Base-by-base conservation (phyloP, 2,113 vertebrate genomes). In the Hippopotamus amphibius region DNA sequence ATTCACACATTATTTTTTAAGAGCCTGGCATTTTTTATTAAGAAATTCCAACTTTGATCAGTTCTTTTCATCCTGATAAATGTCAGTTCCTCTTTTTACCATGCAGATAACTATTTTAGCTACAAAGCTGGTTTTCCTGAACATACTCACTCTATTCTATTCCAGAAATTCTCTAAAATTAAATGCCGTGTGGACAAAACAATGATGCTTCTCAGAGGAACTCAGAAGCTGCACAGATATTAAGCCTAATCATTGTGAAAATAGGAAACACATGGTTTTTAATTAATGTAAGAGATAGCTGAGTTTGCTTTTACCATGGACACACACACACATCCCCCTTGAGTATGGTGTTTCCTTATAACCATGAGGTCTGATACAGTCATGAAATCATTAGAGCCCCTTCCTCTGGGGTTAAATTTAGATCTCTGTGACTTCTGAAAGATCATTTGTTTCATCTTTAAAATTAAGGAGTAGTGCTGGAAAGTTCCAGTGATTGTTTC, bases 371-470 rank as follows among this genome's bases (percentile, higher is more conserved):
- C 77, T 15, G n/a, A 94, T 43, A 61, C 30, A 13, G 53, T 61
- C 48, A 22, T 71, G 46, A 43, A 91, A 19, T 85, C 94, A 50
- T 93, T 85, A 80, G 46, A 69, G 7, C 90, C 61, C 14, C 53
- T 72, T 88, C 71, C 33, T 43, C 26, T 22, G 6, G 21, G 95
- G 50, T 57, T 90, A 93, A 96, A 91, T 91, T 94, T 91, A 85
- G 76, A 93, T 63, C 57, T 26, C 46, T 0, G 1, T 50, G 57
- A 63, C 68, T 88, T 96, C 93, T 93, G 89, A 94, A 82, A 94
- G 57, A 65, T 84, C 26, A 88, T 92, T 95, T 81, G 57, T 69
- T 94, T 93, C 79, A 72, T 95, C 77, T 95, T 93, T 82, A 90
- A 96, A 93, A 96, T 94, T 48, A 93, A 95, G 81, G 22, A 74